A percentile compares a stretch with the other conserved stretches of the same genome.
Conservation (phyloP, 2,797 vertebrate species). For the Helostoma temminkii region DNA sequence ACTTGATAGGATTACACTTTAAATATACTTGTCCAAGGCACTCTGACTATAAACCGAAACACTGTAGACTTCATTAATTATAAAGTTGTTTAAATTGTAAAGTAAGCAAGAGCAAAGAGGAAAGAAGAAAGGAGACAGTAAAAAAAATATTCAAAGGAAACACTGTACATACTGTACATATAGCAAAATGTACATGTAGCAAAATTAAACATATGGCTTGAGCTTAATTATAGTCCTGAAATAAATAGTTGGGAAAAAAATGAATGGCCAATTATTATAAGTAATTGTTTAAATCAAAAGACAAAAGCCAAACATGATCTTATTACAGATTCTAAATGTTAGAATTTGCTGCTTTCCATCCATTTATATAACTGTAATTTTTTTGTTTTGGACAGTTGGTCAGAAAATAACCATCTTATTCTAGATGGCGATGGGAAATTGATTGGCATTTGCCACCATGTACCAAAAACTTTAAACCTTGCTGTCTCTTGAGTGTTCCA, state of each 20-base stretch:
- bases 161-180: background rate
- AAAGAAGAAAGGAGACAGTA: constrained; percentile 43
- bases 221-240: background rate
- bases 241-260: background rate
- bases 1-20: constrained; percentile 49
- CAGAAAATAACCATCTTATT: background rate
- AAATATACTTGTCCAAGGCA: constrained; percentile 28
- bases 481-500: constrained; percentile 1
- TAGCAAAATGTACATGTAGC: background rate
- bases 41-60: constrained; percentile 33
- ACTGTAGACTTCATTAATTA: constrained; percentile 43
- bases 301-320: background rate
- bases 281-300: background rate
- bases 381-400: background rate
- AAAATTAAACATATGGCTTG: background rate
- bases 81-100: constrained; percentile 33
- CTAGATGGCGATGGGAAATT: background rate
- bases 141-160: constrained; percentile 34
- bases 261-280: background rate
- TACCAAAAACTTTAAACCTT: background rate
- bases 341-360: background rate
- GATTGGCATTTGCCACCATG: background rate
- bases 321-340: background rate
- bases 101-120: constrained; percentile 56
- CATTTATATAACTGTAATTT: background rate